phyloP scores from a whole-genome alignment of 1,140 invertebrate species.

The Drosophila suzukii region DNA sequence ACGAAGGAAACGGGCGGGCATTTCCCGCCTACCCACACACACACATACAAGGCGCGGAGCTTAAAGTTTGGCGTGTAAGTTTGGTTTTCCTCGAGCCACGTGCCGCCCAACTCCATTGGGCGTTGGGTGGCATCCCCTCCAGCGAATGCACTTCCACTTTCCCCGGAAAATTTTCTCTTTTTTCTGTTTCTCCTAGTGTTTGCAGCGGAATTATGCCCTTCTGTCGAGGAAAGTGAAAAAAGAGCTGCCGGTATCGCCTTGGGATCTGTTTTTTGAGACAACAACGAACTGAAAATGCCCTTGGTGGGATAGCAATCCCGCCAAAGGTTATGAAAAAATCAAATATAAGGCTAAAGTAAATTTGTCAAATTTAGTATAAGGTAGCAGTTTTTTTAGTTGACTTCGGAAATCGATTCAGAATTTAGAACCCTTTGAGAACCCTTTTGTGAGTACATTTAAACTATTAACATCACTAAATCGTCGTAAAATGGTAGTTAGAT shows the following conservation, averaged over 20 bases:
- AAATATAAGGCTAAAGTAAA: no score
- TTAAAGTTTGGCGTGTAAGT: slow-evolving; percentile 66
- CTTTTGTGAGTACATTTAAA: no score
- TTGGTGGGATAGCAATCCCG: not conserved
- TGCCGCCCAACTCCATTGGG: slow-evolving; percentile 7
- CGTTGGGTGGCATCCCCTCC: not conserved
- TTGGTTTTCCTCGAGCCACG: slow-evolving; percentile 49
- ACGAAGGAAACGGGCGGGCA: slow-evolving; percentile 19
- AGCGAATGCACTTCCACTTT: slow-evolving; percentile 21
- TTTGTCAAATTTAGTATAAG: not conserved
- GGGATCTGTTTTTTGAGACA: not conserved
- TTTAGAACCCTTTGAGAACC: no score
- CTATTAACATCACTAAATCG: no score
- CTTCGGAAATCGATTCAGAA: no score
- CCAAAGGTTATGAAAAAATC: not conserved
- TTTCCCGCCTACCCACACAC: slow-evolving; percentile 17
- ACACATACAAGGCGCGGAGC: slow-evolving; percentile 17
- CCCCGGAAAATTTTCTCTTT: slow-evolving; percentile 33
- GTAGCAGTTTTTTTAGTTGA: no score
- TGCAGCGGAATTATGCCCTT: slow-evolving; percentile 57
- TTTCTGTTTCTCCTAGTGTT: slow-evolving; percentile 27
- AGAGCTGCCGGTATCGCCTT: slow-evolving; percentile 14
- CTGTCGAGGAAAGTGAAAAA: slow-evolving; percentile 29
- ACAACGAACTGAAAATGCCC: slow-evolving; percentile 39
- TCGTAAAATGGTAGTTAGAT: no score